Base-by-base conservation (phyloP, 2,797 vertebrate species). In the Sebastes itinus region DNA sequence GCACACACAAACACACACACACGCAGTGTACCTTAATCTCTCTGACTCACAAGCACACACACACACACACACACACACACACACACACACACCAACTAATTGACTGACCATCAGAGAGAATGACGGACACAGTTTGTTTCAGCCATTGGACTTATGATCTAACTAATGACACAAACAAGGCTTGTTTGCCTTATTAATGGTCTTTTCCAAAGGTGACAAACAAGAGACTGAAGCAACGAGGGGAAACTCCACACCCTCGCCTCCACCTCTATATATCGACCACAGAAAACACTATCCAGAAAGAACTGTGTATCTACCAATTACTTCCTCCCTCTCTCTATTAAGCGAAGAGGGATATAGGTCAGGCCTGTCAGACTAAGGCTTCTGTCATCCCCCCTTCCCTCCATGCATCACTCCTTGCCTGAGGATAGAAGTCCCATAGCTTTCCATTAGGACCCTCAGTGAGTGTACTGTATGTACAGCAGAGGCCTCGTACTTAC, bases 351-450 rank as follows among this genome's bases (percentile, higher is more conserved):
- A 55, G 54, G 38, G 81, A 98, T 98, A 96, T 99, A 98, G 98
- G 97, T 99, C 98, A 98, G 94, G 94, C 96, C 95, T 97, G 96
- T 98, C 97, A 97, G 95, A 97, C 95, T 95, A 93, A 95, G 96
- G 93, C 95, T 95, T 93, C 92, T 92, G 95, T 97, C 97, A 96
- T 92, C 92, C 88, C 91, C 94, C 94, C 95, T 91, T 94, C 93
- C 95, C 91, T 94, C 95, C 94, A 78, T 91, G 85, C 89, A 87
- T 89, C 83, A 86, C 66, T 94, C 92, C 92, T 96, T 92, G 97
- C 97, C 97, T 92, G 95, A 56, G 96, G 97, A 97, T 92, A 97
- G 95, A 97, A 95, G 94, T 97, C 96, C 96, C 96, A 96, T 94
- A 95, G 95, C 94, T 96, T 96, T 97, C 96, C 96, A 95, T 97